phyloP scores from a whole-genome alignment of 2,888 invertebrate genomes.

The Marronus borbonicus region DNA sequence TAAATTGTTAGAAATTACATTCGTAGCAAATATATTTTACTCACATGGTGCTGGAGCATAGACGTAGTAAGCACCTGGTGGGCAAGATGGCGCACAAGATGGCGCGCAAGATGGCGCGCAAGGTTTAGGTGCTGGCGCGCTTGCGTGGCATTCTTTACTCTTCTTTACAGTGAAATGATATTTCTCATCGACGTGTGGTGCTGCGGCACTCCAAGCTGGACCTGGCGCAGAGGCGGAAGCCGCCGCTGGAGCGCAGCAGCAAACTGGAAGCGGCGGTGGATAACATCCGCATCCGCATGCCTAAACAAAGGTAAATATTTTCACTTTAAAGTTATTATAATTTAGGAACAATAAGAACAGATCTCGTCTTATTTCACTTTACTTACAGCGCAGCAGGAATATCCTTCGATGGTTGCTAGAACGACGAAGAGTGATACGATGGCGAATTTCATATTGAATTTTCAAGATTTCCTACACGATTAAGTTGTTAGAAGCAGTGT shows the following conservation, averaged over 20 bases:
- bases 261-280: not conserved
- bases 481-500: not conserved
- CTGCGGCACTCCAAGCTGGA: not conserved
- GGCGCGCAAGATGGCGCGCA: no score
- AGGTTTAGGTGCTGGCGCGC: no score
- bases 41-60: not conserved
- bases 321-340: no score
- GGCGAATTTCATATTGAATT: not conserved
- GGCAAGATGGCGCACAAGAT: not conserved
- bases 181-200: not conserved
- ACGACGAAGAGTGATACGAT: not conserved
- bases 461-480: no score
- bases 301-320: not conserved
- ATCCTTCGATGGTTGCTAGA: not conserved
- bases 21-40: not conserved
- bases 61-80: not conserved
- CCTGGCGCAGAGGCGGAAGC: not conserved
- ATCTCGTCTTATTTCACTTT: no score
- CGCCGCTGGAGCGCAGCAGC: not conserved
- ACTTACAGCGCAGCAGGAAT: slow-evolving; percentile 20
- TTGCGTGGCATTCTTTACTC: not conserved
- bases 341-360: no score
- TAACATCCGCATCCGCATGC: not conserved
- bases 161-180: slow-evolving; percentile 12
- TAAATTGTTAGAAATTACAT: no score